Evolutionary conservation across 2,888 invertebrate genomes (phyloP).

Genomic region (Leucozona laternaria): DNA sequence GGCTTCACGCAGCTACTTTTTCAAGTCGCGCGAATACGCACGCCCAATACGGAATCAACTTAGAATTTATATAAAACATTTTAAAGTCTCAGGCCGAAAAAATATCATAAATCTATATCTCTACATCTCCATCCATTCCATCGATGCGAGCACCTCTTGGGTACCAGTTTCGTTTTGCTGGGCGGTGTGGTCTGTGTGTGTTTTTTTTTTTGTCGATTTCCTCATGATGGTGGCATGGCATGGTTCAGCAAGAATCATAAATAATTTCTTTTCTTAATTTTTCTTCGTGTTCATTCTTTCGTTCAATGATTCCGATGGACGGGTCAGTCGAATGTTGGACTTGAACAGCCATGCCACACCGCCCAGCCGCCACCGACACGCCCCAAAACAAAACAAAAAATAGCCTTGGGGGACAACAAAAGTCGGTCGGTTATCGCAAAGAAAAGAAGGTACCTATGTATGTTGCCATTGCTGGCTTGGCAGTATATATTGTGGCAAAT

Average conservation of each 20-base stretch:
- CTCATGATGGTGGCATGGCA: conserved; percentile 42
- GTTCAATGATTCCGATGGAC: conserved; percentile 51
- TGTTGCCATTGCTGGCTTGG: background rate
- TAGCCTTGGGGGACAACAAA: conserved; percentile 68
- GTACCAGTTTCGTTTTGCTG: conserved; percentile 25
- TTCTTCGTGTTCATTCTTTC: conserved; percentile 57
- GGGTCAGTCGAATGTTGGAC: conserved; percentile 28
- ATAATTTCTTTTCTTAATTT: conserved; percentile 73
- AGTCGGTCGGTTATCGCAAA: conserved; percentile 33
- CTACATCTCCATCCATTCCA: too few species aligned
- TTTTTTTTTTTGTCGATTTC: conserved; percentile 37
- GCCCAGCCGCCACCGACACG: conserved; percentile 54
- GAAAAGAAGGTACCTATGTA: background rate
- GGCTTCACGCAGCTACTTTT: too few species aligned
- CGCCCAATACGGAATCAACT: too few species aligned
- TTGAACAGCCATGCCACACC: background rate
- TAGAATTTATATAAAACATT: too few species aligned
- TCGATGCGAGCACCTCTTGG: conserved; percentile 19
- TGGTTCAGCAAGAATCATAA: conserved; percentile 65
- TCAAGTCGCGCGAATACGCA: too few species aligned
- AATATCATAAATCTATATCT: too few species aligned
- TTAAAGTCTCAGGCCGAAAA: too few species aligned
- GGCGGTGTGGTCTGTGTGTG: conserved; percentile 4
- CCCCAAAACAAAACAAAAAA: conserved; percentile 57
- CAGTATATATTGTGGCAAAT: background rate